A percentile compares a stretch with the other conserved stretches of the same genome.
Evolutionary conservation across 2,113 vertebrate species (phyloP).

Genomic region (Dinomys branickii): DNA sequence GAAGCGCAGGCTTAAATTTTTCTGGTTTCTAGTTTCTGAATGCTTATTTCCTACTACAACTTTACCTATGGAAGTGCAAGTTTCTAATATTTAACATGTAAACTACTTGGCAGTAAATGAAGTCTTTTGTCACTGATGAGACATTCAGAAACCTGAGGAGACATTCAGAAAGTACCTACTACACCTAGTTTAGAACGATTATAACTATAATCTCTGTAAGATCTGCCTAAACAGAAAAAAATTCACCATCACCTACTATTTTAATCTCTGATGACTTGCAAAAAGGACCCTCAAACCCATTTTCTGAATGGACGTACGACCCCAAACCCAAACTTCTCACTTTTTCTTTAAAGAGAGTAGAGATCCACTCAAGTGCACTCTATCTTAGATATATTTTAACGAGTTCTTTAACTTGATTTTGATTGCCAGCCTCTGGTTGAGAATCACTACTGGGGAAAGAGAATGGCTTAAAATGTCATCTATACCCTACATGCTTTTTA

Average conservation of each 20-base stretch:
- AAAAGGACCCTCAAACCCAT: neutral
- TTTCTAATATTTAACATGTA: constrained; percentile 11
- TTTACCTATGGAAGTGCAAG: neutral
- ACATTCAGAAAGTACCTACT: constrained; percentile 47
- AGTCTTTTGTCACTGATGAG: neutral
- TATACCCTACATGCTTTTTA: neutral
- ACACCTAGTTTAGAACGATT: neutral
- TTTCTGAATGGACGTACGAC: neutral
- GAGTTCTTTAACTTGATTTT: constrained; percentile 10
- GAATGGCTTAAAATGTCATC: neutral
- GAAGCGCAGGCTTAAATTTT: neutral
- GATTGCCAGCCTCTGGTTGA: neutral
- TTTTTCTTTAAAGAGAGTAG: neutral
- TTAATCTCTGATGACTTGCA: neutral
- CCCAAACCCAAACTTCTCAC: neutral
- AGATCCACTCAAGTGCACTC: neutral
- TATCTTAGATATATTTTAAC: constrained; percentile 30
- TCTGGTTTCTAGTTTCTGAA: constrained; percentile 1
- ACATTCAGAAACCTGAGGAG: constrained; percentile 13
- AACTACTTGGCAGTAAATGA: neutral
- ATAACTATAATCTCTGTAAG: neutral
- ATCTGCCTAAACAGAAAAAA: neutral
- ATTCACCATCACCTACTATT: neutral
- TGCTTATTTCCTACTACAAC: neutral
- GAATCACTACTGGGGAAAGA: neutral